These are phyloP conservation scores for Natrix natrix DNA, from an alignment of 2,797 vertebrate genomes.

Conservation along the genomic window DNA sequence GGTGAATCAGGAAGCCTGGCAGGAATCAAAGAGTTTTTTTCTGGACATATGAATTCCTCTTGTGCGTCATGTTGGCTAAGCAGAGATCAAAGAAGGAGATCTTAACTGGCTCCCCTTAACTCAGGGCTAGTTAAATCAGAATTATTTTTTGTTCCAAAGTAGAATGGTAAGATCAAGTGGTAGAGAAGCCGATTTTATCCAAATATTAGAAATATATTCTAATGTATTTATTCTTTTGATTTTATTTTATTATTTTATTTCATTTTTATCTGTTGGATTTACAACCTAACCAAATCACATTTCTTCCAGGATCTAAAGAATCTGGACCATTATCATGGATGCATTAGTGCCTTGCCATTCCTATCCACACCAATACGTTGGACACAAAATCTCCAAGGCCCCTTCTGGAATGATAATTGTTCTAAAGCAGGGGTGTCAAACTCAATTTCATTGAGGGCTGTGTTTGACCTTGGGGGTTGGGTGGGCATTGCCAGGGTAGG, in stretches of 20 bases:
- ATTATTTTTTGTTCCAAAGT: neutral
- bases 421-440: neutral
- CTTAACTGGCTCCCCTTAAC: neutral
- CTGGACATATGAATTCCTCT: neutral
- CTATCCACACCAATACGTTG: neutral
- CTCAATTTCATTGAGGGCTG: too few species aligned
- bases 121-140: neutral
- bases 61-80: neutral
- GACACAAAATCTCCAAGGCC: neutral
- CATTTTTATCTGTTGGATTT: neutral
- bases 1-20: neutral
- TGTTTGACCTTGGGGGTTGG: too few species aligned
- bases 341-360: neutral
- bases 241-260: neutral
- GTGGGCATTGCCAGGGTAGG: too few species aligned
- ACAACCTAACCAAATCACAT: neutral
- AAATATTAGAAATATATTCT: neutral
- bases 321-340: neutral
- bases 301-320: neutral
- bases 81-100: neutral
- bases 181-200: neutral
- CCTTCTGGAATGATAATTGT: neutral
- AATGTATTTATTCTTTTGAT: neutral
- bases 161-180: neutral
- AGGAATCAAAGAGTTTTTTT: neutral